phyloP scores from a whole-genome alignment of 35 echinoderm and acorn worm species.

The Diadema setosum region DNA sequence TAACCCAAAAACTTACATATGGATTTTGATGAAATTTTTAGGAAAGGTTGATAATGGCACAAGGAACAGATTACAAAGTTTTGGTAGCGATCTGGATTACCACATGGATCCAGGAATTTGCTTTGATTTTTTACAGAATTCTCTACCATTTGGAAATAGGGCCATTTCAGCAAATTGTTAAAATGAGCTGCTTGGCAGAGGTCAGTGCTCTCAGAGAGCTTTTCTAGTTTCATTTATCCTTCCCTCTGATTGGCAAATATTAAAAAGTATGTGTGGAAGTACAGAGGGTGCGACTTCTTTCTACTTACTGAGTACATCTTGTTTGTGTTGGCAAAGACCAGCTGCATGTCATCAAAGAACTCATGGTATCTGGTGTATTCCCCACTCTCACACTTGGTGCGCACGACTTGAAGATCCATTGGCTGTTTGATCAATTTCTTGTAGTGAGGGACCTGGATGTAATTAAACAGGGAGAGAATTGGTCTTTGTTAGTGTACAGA shows the following conservation, averaged over 20 bases:
- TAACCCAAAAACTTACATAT: not conserved
- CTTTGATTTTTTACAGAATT: not conserved
- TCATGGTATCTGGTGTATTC: constrained; percentile 25
- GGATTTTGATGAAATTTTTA: too few relatives aligned
- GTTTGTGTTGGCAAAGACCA: constrained; percentile 25
- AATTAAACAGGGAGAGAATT: not conserved
- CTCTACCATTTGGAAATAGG: not conserved
- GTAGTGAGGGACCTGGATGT: constrained; percentile 40
- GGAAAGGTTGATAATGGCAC: too few relatives aligned
- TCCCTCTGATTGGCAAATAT: not conserved
- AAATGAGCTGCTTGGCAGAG: not conserved
- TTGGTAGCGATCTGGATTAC: too few relatives aligned
- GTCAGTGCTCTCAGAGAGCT: not conserved
- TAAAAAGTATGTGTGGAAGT: not conserved
- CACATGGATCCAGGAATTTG: not conserved
- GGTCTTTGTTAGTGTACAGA: not conserved
- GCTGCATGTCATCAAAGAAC: constrained; percentile 38
- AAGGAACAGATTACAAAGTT: too few relatives aligned
- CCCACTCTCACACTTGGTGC: not conserved
- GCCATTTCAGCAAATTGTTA: too few relatives aligned
- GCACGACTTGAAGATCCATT: constrained; percentile 45
- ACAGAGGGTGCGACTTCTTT: too few relatives aligned
- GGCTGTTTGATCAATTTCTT: constrained; percentile 30
- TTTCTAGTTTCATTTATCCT: not conserved
- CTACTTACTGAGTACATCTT: constrained; percentile 34